Evolutionary conservation across 1,140 invertebrate genomes (phyloP), one percentile per base, ranked within the genome.

Genomic region (Atta texana): DNA sequence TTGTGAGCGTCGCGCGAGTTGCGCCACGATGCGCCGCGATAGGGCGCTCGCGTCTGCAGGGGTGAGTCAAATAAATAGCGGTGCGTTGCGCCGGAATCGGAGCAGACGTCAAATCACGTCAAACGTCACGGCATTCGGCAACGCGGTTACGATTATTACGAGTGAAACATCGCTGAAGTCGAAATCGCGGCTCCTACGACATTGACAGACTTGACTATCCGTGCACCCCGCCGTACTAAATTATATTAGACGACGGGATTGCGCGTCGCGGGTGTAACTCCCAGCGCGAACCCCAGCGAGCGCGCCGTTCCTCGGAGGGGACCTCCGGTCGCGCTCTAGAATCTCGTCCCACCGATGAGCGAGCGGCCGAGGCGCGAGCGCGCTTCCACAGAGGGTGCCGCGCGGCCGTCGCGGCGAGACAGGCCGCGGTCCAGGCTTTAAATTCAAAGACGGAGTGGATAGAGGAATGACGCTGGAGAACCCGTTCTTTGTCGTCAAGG

Each of bases 401-500:
- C 92, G 90, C 91, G 92, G 44, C 69, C 80, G 68, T 74, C 80
- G 92, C 93, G 94, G 93, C 93, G 93, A 92, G 92, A 94, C 90
- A 92, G 92, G 88, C 93, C 93, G 91, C 93, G 93, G 91, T 91
- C 93, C 88, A 93, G 93, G 89, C 93, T 94, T 93, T 94, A 94
- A 93, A 92, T 93, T 93, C 89, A 90, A 88, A 87, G 92, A 92
- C 18, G 69, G 39, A 18, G n/a, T 28, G n/a, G 14, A 31, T 69
- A 21, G 61, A 95, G 96, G 95, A 95, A 99, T 98, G 98, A 98
- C 98, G 96, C 97, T 98, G 95, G 98, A 98, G 96, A 98, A 99
- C 96, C 98, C 98, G 88, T 99, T 98, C 96, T 98, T 98, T 96
- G 98, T 98, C 95, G 98, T 98, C 92, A 98, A 98, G 97, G 98